Base-by-base conservation (phyloP, 37 sponge, comb jelly and placozoan genomes). In the Eunapius fragilis region DNA sequence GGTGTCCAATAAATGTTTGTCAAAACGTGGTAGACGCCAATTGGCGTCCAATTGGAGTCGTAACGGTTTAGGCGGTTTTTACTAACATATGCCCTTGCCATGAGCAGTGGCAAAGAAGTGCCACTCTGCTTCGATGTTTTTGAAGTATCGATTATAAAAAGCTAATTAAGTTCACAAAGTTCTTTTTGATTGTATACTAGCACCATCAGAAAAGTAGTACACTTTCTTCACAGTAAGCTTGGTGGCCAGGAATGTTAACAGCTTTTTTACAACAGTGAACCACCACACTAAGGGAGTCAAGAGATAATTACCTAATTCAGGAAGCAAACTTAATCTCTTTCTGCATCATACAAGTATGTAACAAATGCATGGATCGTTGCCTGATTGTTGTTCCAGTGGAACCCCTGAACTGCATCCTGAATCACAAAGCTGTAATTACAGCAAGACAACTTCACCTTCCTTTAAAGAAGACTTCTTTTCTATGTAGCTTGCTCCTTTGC, bases 191-290 rank as follows among this genome's bases (percentile, higher is more conserved):
- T 90, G 86, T 6, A 83, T 38, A 25, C 79, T 83, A 41, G 87
- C 82, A 23, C 91, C 87, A 82, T 90, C 91, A 70, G 91, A 86
- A 73, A 90, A 90, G 72, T 90, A 90, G 71, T 78, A 41, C 25
- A 90, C 82, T 25, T 85, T 86, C 48, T 33, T 25, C 11, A 22
- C 33, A 50, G 33, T 28, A 80, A 85, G 70, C 22, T 80, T 49
- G 24, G 10, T 11, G 19, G 12, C 85, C 38, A 90, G 35, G 75
- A 81, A 90, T 31, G 26, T 67, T 5, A 85, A 80, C 25, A 84
- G 36, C n/a, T 36, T 37, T 74, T 78, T 89, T 47, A 84, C 75
- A 74, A 84, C 84, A 76, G 36, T 84, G 73, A n/a, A 89, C 85
- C 28, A 85, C 90, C 14, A 74, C 48, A 22, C 85, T 84, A 67